Evolutionary conservation across 2,888 invertebrate species (phyloP).

Genomic region (Hypsopygia costalis): DNA sequence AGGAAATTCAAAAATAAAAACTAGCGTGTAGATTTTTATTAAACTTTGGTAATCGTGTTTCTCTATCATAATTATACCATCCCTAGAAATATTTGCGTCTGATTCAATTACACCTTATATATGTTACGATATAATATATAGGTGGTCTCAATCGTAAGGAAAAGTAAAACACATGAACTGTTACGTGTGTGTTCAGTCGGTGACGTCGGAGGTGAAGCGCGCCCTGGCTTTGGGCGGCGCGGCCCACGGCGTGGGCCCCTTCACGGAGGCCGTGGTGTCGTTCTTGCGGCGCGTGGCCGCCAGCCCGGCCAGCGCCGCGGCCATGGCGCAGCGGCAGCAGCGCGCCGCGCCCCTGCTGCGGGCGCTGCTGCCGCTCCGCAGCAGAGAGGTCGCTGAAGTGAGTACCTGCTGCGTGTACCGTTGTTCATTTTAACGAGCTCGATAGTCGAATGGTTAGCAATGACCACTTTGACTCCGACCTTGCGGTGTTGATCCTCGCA

Average conservation of each 20-base stretch:
- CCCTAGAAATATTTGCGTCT: too few relatives aligned
- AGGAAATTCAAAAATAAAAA: too few relatives aligned
- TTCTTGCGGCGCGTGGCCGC: constrained; percentile 16
- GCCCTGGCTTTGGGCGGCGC: constrained; percentile 15
- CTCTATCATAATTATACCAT: too few relatives aligned
- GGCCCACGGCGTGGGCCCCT: constrained; percentile 23
- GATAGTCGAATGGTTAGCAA: too few relatives aligned
- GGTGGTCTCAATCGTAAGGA: too few relatives aligned
- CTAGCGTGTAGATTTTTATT: too few relatives aligned
- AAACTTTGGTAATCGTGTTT: too few relatives aligned
- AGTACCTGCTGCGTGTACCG: neutral
- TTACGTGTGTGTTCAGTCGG: constrained; percentile 22
- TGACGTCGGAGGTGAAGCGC: constrained; percentile 33
- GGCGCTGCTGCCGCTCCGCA: constrained; percentile 32
- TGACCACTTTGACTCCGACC: too few relatives aligned
- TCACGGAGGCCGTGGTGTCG: constrained; percentile 15
- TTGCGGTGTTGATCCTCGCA: too few relatives aligned
- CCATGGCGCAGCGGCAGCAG: constrained; percentile 31
- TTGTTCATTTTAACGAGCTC: too few relatives aligned
- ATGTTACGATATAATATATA: too few relatives aligned
- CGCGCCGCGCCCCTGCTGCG: constrained; percentile 34
- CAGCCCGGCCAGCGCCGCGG: constrained; percentile 33
- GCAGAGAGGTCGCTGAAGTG: constrained; percentile 30
- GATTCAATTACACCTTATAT: too few relatives aligned
- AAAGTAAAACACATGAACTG: neutral